These are phyloP conservation scores for Coremacera marginata DNA, from an alignment of 2,888 invertebrate species.

Conservation along the genomic window DNA sequence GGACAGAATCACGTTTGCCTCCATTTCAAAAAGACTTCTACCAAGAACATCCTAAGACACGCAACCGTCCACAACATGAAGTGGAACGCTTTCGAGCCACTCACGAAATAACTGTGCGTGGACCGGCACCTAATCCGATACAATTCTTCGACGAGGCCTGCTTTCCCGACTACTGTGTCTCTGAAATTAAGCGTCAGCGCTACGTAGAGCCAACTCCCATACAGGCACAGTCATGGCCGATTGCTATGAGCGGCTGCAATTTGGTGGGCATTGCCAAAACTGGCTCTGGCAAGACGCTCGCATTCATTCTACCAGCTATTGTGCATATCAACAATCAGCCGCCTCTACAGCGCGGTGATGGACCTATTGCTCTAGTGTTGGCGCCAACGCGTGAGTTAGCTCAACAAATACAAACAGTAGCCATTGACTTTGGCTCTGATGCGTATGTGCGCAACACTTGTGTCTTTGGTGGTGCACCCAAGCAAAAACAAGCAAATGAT, in stretches of 20 bases:
- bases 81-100: slow-evolving; percentile 77
- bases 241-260: slow-evolving; percentile 84
- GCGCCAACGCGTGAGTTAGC: slow-evolving; percentile 85
- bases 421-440: slow-evolving; percentile 82
- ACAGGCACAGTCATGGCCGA: slow-evolving; percentile 89
- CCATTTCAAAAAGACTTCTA: slow-evolving; percentile 89
- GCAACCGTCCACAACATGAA: slow-evolving; percentile 75
- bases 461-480: slow-evolving; percentile 94
- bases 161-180: slow-evolving; percentile 81
- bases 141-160: slow-evolving; percentile 83
- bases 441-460: slow-evolving; percentile 86
- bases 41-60: slow-evolving; percentile 77
- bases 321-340: slow-evolving; percentile 88
- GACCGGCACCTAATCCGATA: slow-evolving; percentile 81
- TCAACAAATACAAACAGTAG: slow-evolving; percentile 86
- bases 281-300: slow-evolving; percentile 85
- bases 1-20: slow-evolving; percentile 72
- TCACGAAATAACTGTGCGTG: slow-evolving; percentile 82
- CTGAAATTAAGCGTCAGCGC: slow-evolving; percentile 75
- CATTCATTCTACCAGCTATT: slow-evolving; percentile 85
- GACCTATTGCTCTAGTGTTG: slow-evolving; percentile 84
- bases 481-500: slow-evolving; percentile 79
- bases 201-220: slow-evolving; percentile 85
- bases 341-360: slow-evolving; percentile 81
- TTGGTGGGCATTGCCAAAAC: slow-evolving; percentile 89